Conservation (phyloP, 2,888 invertebrate genomes). For the Eupithecia insigniata region DNA sequence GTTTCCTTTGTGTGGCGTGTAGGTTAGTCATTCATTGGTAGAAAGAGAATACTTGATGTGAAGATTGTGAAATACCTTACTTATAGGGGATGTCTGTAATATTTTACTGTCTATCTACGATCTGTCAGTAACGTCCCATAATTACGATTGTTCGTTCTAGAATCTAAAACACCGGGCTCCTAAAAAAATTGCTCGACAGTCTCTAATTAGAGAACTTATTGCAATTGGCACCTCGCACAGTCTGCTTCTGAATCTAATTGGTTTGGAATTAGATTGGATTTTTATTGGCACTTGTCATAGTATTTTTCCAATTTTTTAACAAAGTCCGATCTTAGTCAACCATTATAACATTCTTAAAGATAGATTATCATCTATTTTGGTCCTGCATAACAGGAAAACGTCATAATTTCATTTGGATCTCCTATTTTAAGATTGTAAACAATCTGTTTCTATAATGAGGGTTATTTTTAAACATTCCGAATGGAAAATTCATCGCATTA, state of each 20-base stretch:
- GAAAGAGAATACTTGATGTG: background rate
- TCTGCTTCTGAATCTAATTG: conserved; percentile 9
- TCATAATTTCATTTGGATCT: background rate
- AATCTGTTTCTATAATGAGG: background rate
- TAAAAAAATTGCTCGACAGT: background rate
- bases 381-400: conserved; percentile 5
- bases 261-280: conserved; percentile 9
- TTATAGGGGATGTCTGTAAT: background rate
- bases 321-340: background rate
- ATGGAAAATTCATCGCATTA: too few species aligned
- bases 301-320: background rate
- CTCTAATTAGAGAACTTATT: conserved; percentile 16
- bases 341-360: background rate
- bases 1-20: background rate
- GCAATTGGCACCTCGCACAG: too few species aligned
- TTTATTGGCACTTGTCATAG: background rate
- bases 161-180: background rate
- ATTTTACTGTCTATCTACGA: background rate
- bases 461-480: conserved; percentile 4
- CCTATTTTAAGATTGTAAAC: conserved; percentile 5
- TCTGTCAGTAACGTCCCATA: background rate
- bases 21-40: background rate
- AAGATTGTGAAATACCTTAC: background rate
- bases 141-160: background rate
- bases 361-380: background rate